Percentiles rank a stretch among this genome's conserved stretches.
These are phyloP conservation scores for Polydrusus cervinus DNA, from an alignment of 2,888 invertebrate genomes.

Conservation along the genomic window DNA sequence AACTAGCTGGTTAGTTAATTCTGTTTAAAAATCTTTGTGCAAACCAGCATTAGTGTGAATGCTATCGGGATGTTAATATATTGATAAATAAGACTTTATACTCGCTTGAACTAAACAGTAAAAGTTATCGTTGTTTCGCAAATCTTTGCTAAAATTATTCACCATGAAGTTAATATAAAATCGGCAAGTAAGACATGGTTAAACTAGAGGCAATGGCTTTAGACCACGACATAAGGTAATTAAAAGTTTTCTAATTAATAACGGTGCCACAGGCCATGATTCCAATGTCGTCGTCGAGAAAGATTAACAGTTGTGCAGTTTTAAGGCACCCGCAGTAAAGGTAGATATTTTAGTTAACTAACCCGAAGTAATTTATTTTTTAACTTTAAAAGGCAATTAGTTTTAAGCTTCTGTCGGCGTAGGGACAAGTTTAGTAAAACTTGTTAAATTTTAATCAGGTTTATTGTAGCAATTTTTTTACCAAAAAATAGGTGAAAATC, in stretches of 20 bases:
- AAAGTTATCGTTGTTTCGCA: constrained; percentile 1
- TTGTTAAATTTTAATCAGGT: too few relatives aligned
- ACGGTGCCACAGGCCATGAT: constrained; percentile 60
- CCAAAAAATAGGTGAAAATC: too few relatives aligned
- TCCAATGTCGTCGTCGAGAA: constrained; percentile 48
- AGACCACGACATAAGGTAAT: constrained; percentile 61
- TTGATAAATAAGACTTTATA: too few relatives aligned
- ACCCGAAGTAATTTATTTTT: not conserved
- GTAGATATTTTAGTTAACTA: constrained; percentile 8
- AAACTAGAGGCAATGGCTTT: constrained; percentile 55
- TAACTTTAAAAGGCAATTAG: constrained; percentile 2
- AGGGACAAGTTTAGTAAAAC: not conserved
- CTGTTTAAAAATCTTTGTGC: too few relatives aligned
- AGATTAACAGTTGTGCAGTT: constrained; percentile 53
- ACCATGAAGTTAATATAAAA: constrained; percentile 59
- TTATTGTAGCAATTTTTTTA: too few relatives aligned
- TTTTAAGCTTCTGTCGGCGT: not conserved
- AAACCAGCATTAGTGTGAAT: too few relatives aligned
- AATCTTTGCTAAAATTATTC: constrained; percentile 48
- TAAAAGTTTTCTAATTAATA: constrained; percentile 62
- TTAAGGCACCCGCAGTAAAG: constrained; percentile 33
- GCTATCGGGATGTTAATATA: too few relatives aligned
- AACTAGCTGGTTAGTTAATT: too few relatives aligned
- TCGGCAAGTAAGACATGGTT: constrained; percentile 59
- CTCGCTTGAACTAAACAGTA: not conserved